phyloP scores from a whole-genome alignment of 2,113 vertebrate genomes.

The Zosterops lateralis region DNA sequence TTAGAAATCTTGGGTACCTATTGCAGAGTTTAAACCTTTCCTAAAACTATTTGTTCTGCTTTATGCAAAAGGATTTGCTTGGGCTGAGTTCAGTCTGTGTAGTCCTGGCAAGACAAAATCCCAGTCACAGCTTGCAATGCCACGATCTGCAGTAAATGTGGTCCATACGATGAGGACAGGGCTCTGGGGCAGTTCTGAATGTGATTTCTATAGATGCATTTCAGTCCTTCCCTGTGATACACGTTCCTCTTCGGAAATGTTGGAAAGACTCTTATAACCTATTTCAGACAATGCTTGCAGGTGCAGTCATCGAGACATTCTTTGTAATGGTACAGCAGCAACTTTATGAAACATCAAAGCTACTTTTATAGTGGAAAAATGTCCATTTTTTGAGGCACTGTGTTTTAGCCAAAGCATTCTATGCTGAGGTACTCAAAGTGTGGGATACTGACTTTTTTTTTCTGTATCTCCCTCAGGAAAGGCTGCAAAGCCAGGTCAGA shows the following conservation, averaged over 20 bases:
- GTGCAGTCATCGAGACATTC: not conserved
- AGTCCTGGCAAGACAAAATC: not conserved
- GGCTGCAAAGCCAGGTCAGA: not conserved
- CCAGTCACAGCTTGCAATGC: accelerated
- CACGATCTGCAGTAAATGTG: not conserved
- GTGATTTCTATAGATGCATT: not conserved
- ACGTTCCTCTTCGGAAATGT: not conserved
- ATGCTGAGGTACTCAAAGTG: not conserved
- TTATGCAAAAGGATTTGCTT: not conserved
- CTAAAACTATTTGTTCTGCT: not conserved
- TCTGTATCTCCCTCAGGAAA: not conserved
- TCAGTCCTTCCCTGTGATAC: not conserved
- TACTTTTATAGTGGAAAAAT: not conserved
- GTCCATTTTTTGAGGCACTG: not conserved
- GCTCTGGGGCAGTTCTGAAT: not conserved
- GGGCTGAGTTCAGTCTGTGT: not conserved
- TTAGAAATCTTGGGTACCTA: not conserved
- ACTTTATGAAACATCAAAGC: not conserved
- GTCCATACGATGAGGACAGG: not conserved
- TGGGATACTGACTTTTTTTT: not conserved
- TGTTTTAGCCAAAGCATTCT: not conserved
- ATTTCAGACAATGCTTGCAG: not conserved
- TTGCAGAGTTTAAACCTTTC: not conserved
- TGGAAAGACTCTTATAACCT: not conserved
- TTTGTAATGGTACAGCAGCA: not conserved